These are phyloP conservation scores for Ptychoptera albimana DNA, from an alignment of 2,888 invertebrate genomes.

Conservation along the genomic window DNA sequence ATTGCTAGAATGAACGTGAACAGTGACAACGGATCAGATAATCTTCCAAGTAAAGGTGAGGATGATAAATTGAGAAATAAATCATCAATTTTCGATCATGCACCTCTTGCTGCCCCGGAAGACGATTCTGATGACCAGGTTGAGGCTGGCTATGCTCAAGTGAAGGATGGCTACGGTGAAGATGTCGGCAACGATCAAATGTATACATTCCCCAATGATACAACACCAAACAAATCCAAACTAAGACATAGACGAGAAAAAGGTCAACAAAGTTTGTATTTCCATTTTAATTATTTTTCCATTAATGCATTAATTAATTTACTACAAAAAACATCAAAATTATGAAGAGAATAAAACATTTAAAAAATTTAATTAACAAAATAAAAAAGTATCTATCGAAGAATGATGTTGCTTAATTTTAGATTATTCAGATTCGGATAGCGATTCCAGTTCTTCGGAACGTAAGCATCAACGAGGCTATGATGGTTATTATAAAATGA, in stretches of 20 bases:
- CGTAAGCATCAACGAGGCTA: slow-evolving; percentile 36
- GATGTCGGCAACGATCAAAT: slow-evolving; percentile 37
- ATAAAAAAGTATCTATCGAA: too few relatives aligned
- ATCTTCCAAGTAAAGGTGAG: slow-evolving; percentile 15
- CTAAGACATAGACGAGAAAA: slow-evolving; percentile 45
- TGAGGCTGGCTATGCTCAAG: slow-evolving; percentile 56
- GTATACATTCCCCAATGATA: slow-evolving; percentile 51
- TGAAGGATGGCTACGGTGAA: slow-evolving; percentile 40
- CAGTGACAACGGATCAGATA: slow-evolving; percentile 25
- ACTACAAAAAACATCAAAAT: neutral
- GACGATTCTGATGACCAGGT: slow-evolving; percentile 40
- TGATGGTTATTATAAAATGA: slow-evolving; percentile 46
- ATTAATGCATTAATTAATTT: neutral
- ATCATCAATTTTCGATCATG: slow-evolving; percentile 39
- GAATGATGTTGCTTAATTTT: too few relatives aligned
- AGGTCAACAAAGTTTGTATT: slow-evolving; percentile 41
- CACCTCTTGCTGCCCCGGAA: slow-evolving; percentile 61
- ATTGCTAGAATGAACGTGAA: slow-evolving; percentile 54
- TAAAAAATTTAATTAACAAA: neutral
- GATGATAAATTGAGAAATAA: slow-evolving; percentile 21
- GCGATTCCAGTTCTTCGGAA: slow-evolving; percentile 45
- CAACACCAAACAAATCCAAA: slow-evolving; percentile 40
- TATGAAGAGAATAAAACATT: neutral
- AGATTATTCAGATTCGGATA: slow-evolving; percentile 82
- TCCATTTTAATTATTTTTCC: neutral